Evolutionary conservation across 2,113 vertebrate species (phyloP), one percentile per base, ranked within the genome.

Genomic region (Alectura lathami): DNA sequence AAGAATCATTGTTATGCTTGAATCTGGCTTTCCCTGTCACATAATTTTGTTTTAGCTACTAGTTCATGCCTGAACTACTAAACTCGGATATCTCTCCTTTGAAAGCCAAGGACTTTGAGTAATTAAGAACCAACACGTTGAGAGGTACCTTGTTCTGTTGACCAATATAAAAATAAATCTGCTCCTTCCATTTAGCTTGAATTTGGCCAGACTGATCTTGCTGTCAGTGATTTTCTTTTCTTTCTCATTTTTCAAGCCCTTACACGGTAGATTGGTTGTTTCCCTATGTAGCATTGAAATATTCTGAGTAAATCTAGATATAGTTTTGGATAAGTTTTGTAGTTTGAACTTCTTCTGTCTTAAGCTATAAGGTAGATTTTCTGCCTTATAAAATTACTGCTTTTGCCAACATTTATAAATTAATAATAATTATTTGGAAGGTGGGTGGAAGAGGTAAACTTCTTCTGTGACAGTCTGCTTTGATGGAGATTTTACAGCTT

Each of bases 91-190:
- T 13, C 5, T 85, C 22, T 69, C 30, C 51, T 59, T 27, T 69
- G n/a, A 43, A 87, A 83, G 11, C 36, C 66, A 16, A 54, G 43
- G n/a, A 17, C 32, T 76, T 77, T 51, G n/a, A 24, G 14, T 3
- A n/a, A 45, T 40, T 59, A 42, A 64, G 48, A 73, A 81, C 18
- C 11, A 48, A 17, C 7, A 36, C 1, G 0, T 34, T 40, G 47
- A 2, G 2, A 78, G 24, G 17, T 1, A 1, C 22, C 7, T 66
- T 59, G 29, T 70, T 87, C 27, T 22, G 9, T 6, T 2, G 2
- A 38, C 62, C 24, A 17, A 6, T n/a, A 8, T 13, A 23, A 54
- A 56, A 72, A 90, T 17, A 59, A 34, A 9, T 5, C 8, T 60
- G 13, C 20, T 80, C 9, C 21, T 83, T 59, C 17, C 8, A 74